These are phyloP conservation scores for Philhelius pedissequus DNA, from an alignment of 2,888 invertebrate species.

Conservation along the genomic window DNA sequence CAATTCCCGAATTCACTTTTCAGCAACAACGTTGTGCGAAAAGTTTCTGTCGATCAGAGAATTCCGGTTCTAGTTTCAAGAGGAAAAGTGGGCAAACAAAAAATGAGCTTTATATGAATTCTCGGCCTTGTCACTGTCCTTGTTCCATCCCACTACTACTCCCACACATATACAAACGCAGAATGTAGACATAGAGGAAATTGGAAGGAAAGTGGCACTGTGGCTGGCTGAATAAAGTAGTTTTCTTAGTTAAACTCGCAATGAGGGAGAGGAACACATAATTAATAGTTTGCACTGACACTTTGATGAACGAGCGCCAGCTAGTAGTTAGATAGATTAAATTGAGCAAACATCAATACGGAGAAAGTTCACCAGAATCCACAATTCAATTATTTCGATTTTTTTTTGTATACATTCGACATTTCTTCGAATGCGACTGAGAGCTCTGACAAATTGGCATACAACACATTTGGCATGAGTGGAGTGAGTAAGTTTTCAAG, in stretches of 20 bases:
- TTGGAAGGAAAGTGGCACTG: not conserved
- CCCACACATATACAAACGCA: not conserved
- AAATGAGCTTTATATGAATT: constrained; percentile 40
- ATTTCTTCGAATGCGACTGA: not conserved
- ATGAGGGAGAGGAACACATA: constrained; percentile 24
- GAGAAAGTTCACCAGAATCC: constrained; percentile 28
- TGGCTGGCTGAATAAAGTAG: not conserved
- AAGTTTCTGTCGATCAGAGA: constrained; percentile 6
- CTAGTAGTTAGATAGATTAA: constrained; percentile 43
- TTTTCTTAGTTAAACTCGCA: constrained; percentile 15
- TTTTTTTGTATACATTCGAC: not conserved
- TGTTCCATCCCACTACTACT: not conserved
- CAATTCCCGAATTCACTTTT: constrained; percentile 25
- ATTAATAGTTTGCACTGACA: constrained; percentile 64
- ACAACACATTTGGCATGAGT: constrained; percentile 37
- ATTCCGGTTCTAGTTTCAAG: not conserved
- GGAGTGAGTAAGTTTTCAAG: constrained; percentile 24
- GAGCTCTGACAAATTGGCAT: constrained; percentile 50
- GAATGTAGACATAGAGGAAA: not conserved
- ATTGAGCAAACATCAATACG: constrained; percentile 51
- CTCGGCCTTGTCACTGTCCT: constrained; percentile 3
- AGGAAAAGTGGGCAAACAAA: constrained; percentile 1
- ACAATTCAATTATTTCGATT: not conserved
- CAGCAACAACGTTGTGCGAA: not conserved
- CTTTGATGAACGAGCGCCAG: constrained; percentile 54